These are phyloP conservation scores for Limanda limanda DNA, from an alignment of 2,113 vertebrate species.

Conservation along the genomic window DNA sequence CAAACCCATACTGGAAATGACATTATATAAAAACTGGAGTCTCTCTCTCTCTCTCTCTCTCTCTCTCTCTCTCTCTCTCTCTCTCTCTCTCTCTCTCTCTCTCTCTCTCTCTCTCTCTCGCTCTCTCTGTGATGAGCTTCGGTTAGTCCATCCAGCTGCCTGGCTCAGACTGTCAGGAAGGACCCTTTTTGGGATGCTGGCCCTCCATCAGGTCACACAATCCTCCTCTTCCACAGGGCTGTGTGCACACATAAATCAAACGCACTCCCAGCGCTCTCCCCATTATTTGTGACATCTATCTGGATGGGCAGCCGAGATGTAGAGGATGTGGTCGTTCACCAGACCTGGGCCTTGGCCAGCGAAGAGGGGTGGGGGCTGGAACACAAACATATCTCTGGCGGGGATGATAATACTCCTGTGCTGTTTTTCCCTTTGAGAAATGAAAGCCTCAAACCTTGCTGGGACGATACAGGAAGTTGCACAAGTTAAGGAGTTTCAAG, in stretches of 20 bases:
- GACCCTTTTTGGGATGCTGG: constrained; percentile 45
- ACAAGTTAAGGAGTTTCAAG: constrained; percentile 17
- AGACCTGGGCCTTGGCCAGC: constrained; percentile 34
- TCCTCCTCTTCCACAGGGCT: constrained; percentile 46
- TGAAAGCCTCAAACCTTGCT: constrained; percentile 27
- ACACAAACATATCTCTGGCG: constrained; percentile 53
- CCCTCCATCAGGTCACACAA: constrained; percentile 55
- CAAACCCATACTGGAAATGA: constrained; percentile 23
- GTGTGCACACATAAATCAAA: constrained; percentile 66
- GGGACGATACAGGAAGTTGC: constrained; percentile 44
- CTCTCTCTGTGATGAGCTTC: constrained; percentile 43
- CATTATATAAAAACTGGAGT: constrained; percentile 3
- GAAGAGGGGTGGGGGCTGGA: constrained; percentile 39
- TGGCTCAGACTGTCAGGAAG: constrained; percentile 46
- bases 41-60: constrained; percentile 21
- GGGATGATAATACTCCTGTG: constrained; percentile 41
- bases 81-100: constrained; percentile 12
- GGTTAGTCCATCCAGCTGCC: constrained; percentile 26
- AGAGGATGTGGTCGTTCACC: constrained; percentile 71
- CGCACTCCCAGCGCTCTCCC: constrained; percentile 33
- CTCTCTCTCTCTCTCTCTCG: constrained; percentile 18
- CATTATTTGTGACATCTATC: constrained; percentile 68
- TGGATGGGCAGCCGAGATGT: constrained; percentile 56
- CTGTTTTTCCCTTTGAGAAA: constrained; percentile 50
- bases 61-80: constrained; percentile 31